These are phyloP conservation scores for Cuculus canorus DNA, from an alignment of 2,797 vertebrate genomes.

Conservation along the genomic window DNA sequence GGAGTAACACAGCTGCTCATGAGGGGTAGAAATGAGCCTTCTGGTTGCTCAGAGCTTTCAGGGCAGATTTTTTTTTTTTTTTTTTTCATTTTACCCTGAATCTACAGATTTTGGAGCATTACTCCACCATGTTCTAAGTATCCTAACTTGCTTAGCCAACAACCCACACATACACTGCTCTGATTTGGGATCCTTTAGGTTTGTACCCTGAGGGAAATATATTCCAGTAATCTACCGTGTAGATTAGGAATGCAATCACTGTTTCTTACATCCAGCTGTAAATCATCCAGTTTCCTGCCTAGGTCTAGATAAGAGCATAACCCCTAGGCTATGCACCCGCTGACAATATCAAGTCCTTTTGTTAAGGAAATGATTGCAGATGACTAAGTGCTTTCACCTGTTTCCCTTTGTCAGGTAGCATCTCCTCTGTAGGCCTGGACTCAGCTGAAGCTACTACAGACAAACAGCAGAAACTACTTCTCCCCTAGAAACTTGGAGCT, in stretches of 20 bases:
- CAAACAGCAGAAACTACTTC: background rate
- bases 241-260: background rate
- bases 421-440: background rate
- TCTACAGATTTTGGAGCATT: background rate
- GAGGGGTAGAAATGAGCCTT: background rate
- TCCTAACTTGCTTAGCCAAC: background rate
- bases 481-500: background rate
- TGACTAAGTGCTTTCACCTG: slow-evolving; percentile 42
- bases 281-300: slow-evolving; percentile 23
- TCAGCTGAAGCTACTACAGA: background rate
- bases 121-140: background rate
- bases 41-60: background rate
- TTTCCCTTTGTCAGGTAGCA: background rate
- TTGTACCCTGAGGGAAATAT: background rate
- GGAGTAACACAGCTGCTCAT: background rate
- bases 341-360: slow-evolving; percentile 18
- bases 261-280: slow-evolving; percentile 36
- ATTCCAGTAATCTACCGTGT: background rate
- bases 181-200: background rate
- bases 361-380: slow-evolving; percentile 24
- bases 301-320: slow-evolving; percentile 38
- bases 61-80: background rate
- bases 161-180: background rate
- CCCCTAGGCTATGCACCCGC: background rate
- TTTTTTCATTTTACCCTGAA: background rate